phyloP scores from a whole-genome alignment of 1,140 invertebrate species.

The Bombus cullumanus region DNA sequence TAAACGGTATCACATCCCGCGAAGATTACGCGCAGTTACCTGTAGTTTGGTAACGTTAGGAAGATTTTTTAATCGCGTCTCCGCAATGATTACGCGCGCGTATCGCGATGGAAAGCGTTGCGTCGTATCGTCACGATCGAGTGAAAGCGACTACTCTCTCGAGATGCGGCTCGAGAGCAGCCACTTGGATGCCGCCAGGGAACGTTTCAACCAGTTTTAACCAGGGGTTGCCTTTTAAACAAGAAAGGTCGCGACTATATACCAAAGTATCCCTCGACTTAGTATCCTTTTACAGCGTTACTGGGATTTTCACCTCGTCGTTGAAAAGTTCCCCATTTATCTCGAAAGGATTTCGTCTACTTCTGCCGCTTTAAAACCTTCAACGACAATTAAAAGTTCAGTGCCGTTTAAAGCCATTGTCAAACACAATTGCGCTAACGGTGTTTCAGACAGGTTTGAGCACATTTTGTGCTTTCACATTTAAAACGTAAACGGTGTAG shows the following conservation, averaged over 20 bases:
- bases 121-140: not conserved
- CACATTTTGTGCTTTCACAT: fast-evolving
- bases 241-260: constrained; percentile 3
- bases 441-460: not conserved
- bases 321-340: not conserved
- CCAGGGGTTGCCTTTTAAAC: not conserved
- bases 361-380: not conserved
- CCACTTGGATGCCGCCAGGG: not conserved
- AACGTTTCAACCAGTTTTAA: not conserved
- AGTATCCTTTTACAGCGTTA: not conserved
- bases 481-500: too few relatives aligned
- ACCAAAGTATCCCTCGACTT: not conserved
- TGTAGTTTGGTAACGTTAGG: too few relatives aligned
- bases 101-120: not conserved
- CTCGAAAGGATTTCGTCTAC: not conserved
- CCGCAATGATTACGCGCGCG: not conserved
- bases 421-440: too few relatives aligned
- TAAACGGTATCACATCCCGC: fast-evolving
- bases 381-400: not conserved
- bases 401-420: not conserved
- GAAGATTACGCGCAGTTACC: not conserved
- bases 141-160: constrained; percentile 5
- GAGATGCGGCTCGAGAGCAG: constrained; percentile 7
- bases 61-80: not conserved
- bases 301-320: not conserved